Percentiles rank a stretch among this genome's conserved stretches.
These are phyloP conservation scores for Aethina tumida DNA, from an alignment of 1,140 invertebrate genomes.

Conservation along the genomic window DNA sequence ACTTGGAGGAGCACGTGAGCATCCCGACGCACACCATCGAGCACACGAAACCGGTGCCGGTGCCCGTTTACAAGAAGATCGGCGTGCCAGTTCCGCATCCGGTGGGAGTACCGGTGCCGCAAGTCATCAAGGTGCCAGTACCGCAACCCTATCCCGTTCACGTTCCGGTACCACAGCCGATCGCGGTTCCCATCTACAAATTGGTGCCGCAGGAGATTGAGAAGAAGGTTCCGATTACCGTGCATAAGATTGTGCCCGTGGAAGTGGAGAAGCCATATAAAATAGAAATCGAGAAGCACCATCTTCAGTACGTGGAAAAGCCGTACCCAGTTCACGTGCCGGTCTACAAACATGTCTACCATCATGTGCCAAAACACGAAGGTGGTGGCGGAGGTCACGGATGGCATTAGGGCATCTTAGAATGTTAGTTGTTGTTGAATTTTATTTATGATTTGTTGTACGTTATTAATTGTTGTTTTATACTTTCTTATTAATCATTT, in stretches of 20 bases:
- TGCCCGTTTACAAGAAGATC: slow-evolving; percentile 63
- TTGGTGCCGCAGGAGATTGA: slow-evolving; percentile 52
- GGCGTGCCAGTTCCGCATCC: slow-evolving; percentile 63
- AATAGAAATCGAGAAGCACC: slow-evolving; percentile 66
- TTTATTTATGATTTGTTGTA: too few species aligned
- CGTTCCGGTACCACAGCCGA: slow-evolving; percentile 58
- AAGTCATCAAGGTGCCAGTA: slow-evolving; percentile 61
- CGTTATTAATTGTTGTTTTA: too few species aligned
- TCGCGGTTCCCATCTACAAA: slow-evolving; percentile 65
- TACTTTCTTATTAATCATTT: too few species aligned
- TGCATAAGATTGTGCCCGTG: slow-evolving; percentile 65
- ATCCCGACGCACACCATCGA: slow-evolving; percentile 45
- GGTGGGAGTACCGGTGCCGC: slow-evolving; percentile 57
- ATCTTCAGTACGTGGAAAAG: slow-evolving; percentile 58
- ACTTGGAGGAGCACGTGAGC: slow-evolving; percentile 29
- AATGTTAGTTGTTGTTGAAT: too few species aligned
- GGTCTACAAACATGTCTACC: slow-evolving; percentile 69
- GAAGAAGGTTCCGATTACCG: slow-evolving; percentile 60
- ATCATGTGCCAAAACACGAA: slow-evolving; percentile 25
- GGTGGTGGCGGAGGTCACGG: slow-evolving; percentile 15
- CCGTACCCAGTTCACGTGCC: slow-evolving; percentile 68
- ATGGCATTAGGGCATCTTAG: slow-evolving; percentile 22
- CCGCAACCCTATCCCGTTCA: slow-evolving; percentile 64
- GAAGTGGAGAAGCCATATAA: slow-evolving; percentile 66
- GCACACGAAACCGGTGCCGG: slow-evolving; percentile 55